Evolutionary conservation across 1,140 invertebrate genomes (phyloP), one percentile per base, ranked within the genome.

Genomic region (Carposina sasakii): DNA sequence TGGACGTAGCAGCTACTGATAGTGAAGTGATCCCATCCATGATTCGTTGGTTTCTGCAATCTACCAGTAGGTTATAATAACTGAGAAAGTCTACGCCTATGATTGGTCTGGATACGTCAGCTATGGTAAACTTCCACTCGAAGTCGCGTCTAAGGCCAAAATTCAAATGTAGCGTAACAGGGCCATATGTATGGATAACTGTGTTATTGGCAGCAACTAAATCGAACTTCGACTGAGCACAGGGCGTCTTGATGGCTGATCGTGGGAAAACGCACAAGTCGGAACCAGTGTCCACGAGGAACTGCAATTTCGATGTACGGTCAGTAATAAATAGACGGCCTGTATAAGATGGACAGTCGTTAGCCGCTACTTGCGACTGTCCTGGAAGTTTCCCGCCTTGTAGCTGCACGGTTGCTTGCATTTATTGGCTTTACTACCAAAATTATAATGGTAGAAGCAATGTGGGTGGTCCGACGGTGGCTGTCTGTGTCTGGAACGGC

Each of bases 81-180:
- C 15, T 48, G 13, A 79, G 40, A 24, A 86, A 79, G 55, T 87
- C 81, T 0, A 75, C 71, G 5, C 83, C 78, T 3, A 86, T 56
- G 17, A 65, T 65, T 0, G 56, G 58, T 10, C 46, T 61, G 0
- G 54, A 36, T 3, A 86, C 66, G 37, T 85, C 71, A 1, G 81
- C 82, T 0, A 86, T 47, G 2, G 69, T 63, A 45, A 86, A 86
- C 1, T 37, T 48, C 81, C 82, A 86, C 9, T n/a, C 20, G 26
- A 79, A 73, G 3, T 48, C 46, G 22, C 76, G 56, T 19, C 70
- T 44, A 17, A 85, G 52, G 0, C 74, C 67, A 1, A 82, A 45
- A 44, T 76, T 52, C 0, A 85, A 41, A 2, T 50, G 46, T 1
- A 83, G 24, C 3, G 36, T 9, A 15, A 48, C 49, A 2, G 20